Base-by-base conservation (phyloP, 1,140 invertebrate species). In the Tribolium castaneum region DNA sequence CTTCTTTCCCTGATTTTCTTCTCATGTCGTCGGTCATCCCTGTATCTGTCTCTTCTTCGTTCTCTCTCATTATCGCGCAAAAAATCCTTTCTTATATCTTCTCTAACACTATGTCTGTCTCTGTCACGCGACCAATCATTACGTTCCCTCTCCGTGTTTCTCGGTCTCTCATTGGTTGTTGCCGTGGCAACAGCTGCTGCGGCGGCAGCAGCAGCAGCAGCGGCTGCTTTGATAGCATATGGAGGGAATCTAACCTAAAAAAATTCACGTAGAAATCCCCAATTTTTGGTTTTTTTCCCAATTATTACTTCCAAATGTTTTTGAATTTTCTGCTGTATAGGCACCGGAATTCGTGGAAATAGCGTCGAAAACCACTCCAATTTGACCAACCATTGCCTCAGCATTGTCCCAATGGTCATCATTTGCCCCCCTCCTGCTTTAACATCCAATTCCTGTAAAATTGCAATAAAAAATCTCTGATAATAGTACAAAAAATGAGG, bases 281-380 rank as follows among this genome's bases (percentile, higher is more conserved):
- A 6, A 56, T 22, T 2, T 51, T 22, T 12, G 49, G 6, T 66
- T 2, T 19, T 70, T 34, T 71, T 52, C 22, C 19, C 70, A 10
- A 45, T 19, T 35, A 25, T 90, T 89, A 79, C 88, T 88, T 89
- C 88, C 76, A 94, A 86, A 83, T 91, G 93, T 83, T 92, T 93
- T 85, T 97, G 94, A 77, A 96, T 90, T 86, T 94, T 93, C 86
- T 95, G 97, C 88, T 99, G 97, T 82, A 99, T 98, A 10, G 98
- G 98, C 35, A 99, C 98, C n/a, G 99, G 98, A 87, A 99, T 99
- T 79, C 99, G 90, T 0, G 99, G 99, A 86, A 99, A 99, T 9
- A 99, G 89, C 4, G 98, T 99, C 2, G 96, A 97, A 88, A 98
- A 99, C 97, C 97, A 98, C 83, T 99, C 98, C 51, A 99, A 88